These are phyloP conservation scores for Caenorhabditis sp. DNA, from an alignment of 2,888 invertebrate genomes.

Conservation along the genomic window DNA sequence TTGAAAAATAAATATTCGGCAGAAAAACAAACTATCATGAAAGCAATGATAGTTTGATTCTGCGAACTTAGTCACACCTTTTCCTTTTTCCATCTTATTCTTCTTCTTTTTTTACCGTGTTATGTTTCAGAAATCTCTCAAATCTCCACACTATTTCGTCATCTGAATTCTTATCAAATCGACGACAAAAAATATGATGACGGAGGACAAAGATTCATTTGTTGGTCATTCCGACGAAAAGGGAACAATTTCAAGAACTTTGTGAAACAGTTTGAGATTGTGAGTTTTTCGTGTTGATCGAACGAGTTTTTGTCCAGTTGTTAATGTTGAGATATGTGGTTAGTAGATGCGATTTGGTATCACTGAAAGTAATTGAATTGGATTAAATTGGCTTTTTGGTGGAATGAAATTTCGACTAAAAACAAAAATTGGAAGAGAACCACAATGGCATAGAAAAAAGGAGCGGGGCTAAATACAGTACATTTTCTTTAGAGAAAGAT, in stretches of 20 bases:
- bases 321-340: slow-evolving; percentile 40
- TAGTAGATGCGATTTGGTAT: slow-evolving; percentile 38
- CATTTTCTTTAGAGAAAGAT: too few relatives aligned
- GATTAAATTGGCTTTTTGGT: neutral
- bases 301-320: slow-evolving; percentile 40
- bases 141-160: neutral
- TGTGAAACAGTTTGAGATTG: neutral
- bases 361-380: slow-evolving; percentile 18
- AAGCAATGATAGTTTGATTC: neutral
- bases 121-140: neutral
- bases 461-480: too few relatives aligned
- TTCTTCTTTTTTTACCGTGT: neutral
- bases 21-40: neutral
- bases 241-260: neutral
- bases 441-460: too few relatives aligned
- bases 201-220: neutral
- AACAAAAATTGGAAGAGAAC: too few relatives aligned
- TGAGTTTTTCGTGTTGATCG: neutral
- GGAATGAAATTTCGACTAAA: neutral
- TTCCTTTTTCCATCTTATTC: neutral
- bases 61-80: neutral
- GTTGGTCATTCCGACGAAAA: neutral
- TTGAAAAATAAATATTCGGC: too few relatives aligned
- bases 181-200: neutral
- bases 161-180: neutral